Evolutionary conservation across 2,113 vertebrate genomes (phyloP).

Genomic region (Esox niger): DNA sequence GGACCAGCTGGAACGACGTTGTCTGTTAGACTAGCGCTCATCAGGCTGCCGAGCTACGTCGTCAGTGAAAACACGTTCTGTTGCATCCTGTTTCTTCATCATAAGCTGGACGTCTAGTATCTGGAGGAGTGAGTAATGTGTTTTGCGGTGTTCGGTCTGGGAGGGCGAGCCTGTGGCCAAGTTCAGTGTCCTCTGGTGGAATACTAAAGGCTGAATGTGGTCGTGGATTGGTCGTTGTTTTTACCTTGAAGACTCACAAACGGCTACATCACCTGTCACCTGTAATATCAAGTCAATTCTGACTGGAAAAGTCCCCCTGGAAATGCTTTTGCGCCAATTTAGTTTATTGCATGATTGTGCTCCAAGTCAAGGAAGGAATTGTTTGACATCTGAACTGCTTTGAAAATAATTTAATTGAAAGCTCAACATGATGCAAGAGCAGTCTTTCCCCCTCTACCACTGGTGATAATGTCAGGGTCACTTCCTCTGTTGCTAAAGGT

Average conservation of each 20-base stretch:
- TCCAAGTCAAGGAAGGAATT: background rate
- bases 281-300: background rate
- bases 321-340: background rate
- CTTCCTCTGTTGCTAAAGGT: background rate
- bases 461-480: background rate
- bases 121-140: background rate
- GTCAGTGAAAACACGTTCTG: no score
- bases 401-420: background rate
- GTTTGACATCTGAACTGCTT: conserved; percentile 1
- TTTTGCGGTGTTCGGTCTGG: background rate
- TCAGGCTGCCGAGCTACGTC: no score
- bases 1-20: no score
- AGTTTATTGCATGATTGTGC: background rate
- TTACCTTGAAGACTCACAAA: background rate
- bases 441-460: background rate
- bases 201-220: background rate
- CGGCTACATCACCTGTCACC: background rate
- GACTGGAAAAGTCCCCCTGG: background rate
- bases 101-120: background rate
- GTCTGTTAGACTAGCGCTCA: no score
- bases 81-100: background rate
- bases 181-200: background rate
- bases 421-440: background rate
- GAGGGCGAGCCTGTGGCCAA: background rate
- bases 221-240: background rate